Evolutionary conservation across 2,113 vertebrate species (phyloP).

Genomic region (Morone saxatilis): DNA sequence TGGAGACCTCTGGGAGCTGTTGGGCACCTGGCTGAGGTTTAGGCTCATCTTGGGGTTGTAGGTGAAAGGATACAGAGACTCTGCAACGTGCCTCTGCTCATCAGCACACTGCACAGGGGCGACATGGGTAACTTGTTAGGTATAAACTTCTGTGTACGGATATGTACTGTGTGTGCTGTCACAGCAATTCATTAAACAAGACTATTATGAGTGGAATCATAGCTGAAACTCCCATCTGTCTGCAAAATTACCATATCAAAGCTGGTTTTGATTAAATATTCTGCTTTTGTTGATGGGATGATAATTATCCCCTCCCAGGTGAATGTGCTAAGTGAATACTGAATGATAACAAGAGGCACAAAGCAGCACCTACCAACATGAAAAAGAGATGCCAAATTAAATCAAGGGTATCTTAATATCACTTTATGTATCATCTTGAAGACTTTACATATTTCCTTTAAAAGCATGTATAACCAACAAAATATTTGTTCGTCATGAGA

Average conservation of each 20-base stretch:
- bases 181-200: slow-evolving; percentile 4
- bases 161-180: not conserved
- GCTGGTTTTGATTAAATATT: slow-evolving; percentile 5
- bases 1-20: slow-evolving; percentile 79
- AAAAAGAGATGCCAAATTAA: slow-evolving; percentile 25
- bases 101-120: slow-evolving; percentile 88
- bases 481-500: not conserved
- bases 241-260: slow-evolving; percentile 49
- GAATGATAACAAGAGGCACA: not conserved
- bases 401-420: slow-evolving; percentile 4
- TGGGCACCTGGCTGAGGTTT: slow-evolving; percentile 90
- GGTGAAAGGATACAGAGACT: slow-evolving; percentile 95
- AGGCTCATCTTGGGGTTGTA: slow-evolving; percentile 99
- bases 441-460: not conserved
- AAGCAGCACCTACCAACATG: not conserved
- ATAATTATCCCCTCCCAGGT: not conserved
- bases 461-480: not conserved
- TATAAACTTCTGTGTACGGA: not conserved
- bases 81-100: slow-evolving; percentile 89
- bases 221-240: slow-evolving; percentile 14
- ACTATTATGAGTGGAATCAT: not conserved
- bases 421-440: not conserved
- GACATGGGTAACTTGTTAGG: not conserved
- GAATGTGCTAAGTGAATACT: slow-evolving; percentile 24
- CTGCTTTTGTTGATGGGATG: slow-evolving; percentile 14